Evolutionary conservation across 1,140 invertebrate genomes (phyloP), one percentile per base, ranked within the genome.

Genomic region (Frieseomelitta varia): DNA sequence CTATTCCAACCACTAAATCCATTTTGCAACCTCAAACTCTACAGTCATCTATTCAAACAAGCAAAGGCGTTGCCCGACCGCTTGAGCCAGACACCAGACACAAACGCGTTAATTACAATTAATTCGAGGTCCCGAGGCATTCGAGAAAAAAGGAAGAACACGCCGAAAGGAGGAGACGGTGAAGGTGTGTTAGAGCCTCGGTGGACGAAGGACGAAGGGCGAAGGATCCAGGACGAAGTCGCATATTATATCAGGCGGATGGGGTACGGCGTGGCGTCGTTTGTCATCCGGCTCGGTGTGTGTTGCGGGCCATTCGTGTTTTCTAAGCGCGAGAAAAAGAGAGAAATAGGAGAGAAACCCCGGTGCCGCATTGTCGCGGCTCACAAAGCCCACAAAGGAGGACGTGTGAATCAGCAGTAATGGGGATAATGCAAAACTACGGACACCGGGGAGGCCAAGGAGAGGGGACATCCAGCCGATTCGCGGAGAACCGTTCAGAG

Each of bases 391-490:
- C 80, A 93, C 92, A 94, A 94, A 92, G 91, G 88, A 89, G 82
- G 87, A 93, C 91, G 92, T 94, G 93, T 94, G 93, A 94, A 94
- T 94, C 93, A 94, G 93, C 93, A 93, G 90, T 93, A 93, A 94
- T 93, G 91, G 92, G 90, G 88, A 94, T 93, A 93, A 94, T 93
- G 93, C 92, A 93, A 93, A 93, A 93, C 87, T 92, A 89, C 87
- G 88, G 86, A 83, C 67, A 58, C 68, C 58, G 68, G 79, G 63
- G 81, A 84, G 87, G 71, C 80, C 47, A 61, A 80, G 71, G 79
- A 85, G 61, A 53, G 58, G 34, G 80, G 68, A 73, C 65, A 51
- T 78, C 75, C 56, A 51, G 15, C 30, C 73, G 84, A 82, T 82
- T 82, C 79, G 67, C 76, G 56, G 67, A 61, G 68, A 76, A 39